Conservation (phyloP, 2,797 vertebrate genomes). For the Enteromius unitaeniatus region DNA sequence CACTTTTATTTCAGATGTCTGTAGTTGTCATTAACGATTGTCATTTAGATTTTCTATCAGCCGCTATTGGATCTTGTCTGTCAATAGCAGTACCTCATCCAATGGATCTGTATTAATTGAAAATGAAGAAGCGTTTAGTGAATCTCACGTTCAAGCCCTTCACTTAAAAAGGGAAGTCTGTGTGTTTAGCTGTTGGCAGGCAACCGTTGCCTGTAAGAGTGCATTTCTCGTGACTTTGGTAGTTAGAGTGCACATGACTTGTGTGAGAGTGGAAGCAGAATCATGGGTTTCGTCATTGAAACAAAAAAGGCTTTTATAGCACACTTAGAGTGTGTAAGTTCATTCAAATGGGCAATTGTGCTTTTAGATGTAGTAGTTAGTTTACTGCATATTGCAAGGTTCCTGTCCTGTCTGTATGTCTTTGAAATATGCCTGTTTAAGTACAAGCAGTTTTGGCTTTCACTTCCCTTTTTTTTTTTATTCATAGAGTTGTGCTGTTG, state of each 20-base stretch:
- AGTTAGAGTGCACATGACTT: slow-evolving; percentile 57
- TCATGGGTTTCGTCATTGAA: slow-evolving; percentile 43
- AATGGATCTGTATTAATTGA: neutral
- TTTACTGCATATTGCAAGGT: neutral
- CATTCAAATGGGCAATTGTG: slow-evolving; percentile 8
- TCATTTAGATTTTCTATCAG: no score
- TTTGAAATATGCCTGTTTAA: neutral
- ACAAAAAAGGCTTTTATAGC: slow-evolving; percentile 48
- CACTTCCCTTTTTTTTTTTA: slow-evolving; percentile 31
- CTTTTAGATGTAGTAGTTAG: neutral
- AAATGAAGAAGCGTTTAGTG: neutral
- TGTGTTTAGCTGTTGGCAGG: neutral
- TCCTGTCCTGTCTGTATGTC: neutral
- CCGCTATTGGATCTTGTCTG: no score
- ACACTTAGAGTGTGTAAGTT: neutral
- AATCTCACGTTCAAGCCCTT: neutral
- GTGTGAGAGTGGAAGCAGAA: slow-evolving; percentile 48
- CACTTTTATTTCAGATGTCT: neutral
- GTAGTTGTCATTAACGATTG: neutral
- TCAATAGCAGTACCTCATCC: neutral
- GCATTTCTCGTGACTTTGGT: slow-evolving; percentile 56
- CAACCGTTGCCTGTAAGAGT: neutral
- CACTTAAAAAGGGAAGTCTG: slow-evolving; percentile 27
- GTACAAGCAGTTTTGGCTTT: slow-evolving; percentile 6
- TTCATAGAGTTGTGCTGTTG: neutral